These are phyloP conservation scores for Aproaerema taeniolella DNA, from an alignment of 2,888 invertebrate genomes.

Conservation along the genomic window DNA sequence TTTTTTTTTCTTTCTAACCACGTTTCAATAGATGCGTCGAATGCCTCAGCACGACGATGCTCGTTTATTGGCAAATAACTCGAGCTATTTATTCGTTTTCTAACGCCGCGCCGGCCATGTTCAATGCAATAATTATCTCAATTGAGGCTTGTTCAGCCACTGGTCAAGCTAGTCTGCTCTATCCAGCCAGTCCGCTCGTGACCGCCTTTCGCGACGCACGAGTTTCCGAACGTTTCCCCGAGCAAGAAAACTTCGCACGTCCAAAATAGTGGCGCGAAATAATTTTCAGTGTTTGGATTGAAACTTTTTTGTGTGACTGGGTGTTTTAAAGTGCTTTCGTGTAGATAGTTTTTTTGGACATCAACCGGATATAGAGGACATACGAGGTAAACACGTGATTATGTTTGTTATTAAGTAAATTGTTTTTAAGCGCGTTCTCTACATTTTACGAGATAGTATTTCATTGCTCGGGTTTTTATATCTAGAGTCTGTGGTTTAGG, in stretches of 20 bases:
- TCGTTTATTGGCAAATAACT: slow-evolving; percentile 44
- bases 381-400: slow-evolving; percentile 29
- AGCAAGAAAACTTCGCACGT: slow-evolving; percentile 18
- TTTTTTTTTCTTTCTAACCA: slow-evolving; percentile 5
- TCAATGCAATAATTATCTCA: slow-evolving; percentile 40
- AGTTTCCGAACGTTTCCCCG: slow-evolving; percentile 27
- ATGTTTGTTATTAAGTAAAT: slow-evolving; percentile 15
- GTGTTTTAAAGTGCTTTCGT: slow-evolving; percentile 26
- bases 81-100: slow-evolving; percentile 66
- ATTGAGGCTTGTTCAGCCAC: slow-evolving; percentile 23
- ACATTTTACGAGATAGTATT: not conserved
- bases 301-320: slow-evolving; percentile 9
- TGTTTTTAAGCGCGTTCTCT: slow-evolving; percentile 13
- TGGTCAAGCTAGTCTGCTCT: slow-evolving; percentile 14
- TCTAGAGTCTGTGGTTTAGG: too few relatives aligned
- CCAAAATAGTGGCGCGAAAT: slow-evolving; percentile 11
- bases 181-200: slow-evolving; percentile 42
- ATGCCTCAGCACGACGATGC: slow-evolving; percentile 9
- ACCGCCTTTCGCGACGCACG: slow-evolving; percentile 37
- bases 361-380: slow-evolving; percentile 26
- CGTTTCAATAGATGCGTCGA: slow-evolving; percentile 25
- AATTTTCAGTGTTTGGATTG: slow-evolving; percentile 9
- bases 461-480: too few relatives aligned
- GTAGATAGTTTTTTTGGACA: slow-evolving; percentile 20
- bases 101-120: slow-evolving; percentile 51